A percentile compares a stretch with the other conserved stretches of the same genome.
Evolutionary conservation across 1,140 invertebrate genomes (phyloP).

Genomic region (Amyelois transitella): DNA sequence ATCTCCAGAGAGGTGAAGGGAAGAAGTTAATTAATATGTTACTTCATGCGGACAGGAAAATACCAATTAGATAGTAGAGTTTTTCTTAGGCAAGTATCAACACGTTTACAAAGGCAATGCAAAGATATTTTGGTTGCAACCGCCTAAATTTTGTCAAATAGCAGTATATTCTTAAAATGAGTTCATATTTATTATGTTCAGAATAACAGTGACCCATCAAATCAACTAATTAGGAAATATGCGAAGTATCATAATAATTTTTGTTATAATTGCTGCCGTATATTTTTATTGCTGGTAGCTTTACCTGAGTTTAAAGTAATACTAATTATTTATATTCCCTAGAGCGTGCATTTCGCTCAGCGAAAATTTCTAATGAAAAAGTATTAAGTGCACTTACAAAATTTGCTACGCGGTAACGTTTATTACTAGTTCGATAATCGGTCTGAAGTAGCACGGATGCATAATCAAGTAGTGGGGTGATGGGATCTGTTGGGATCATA

Average conservation of each 20-base stretch:
- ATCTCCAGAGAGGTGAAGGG: too few relatives aligned
- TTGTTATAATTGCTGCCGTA: too few relatives aligned
- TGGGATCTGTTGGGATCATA: constrained; percentile 19
- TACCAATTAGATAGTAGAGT: too few relatives aligned
- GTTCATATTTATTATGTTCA: too few relatives aligned
- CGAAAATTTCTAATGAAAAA: constrained; percentile 4
- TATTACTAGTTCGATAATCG: constrained; percentile 71
- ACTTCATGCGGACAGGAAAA: too few relatives aligned
- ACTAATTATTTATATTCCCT: not conserved
- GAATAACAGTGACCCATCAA: not conserved
- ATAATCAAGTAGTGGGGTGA: constrained; percentile 64
- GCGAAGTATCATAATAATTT: not conserved
- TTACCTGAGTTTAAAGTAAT: not conserved
- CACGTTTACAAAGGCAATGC: too few relatives aligned
- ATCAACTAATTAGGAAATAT: not conserved
- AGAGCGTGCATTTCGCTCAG: not conserved
- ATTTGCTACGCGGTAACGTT: constrained; percentile 55
- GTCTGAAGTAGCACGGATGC: constrained; percentile 62
- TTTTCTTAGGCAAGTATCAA: too few relatives aligned
- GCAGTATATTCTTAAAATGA: too few relatives aligned
- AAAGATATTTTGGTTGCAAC: too few relatives aligned
- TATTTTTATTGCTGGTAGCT: too few relatives aligned
- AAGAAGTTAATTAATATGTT: too few relatives aligned
- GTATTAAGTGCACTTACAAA: constrained; percentile 25
- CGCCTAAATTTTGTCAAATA: too few relatives aligned